Percentiles rank a stretch among this genome's conserved stretches.
Evolutionary conservation across 2,888 invertebrate genomes (phyloP).

Genomic region (Drosophila mettleri): DNA sequence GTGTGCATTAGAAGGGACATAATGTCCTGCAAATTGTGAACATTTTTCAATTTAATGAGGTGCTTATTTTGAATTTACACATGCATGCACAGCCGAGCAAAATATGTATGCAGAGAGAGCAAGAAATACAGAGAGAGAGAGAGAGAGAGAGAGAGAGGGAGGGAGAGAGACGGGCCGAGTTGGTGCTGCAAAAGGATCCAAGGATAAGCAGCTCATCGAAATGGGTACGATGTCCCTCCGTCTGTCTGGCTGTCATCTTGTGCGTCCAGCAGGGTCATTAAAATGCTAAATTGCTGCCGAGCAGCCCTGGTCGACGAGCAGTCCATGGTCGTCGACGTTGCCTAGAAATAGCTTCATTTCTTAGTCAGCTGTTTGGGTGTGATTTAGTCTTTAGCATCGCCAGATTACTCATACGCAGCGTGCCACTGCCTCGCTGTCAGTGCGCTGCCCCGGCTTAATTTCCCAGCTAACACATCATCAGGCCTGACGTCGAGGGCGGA

Average conservation of each 20-base stretch:
- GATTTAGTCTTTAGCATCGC: slow-evolving; percentile 30
- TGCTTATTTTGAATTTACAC: slow-evolving; percentile 82
- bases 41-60: slow-evolving; percentile 83
- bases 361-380: slow-evolving; percentile 34
- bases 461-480: slow-evolving; percentile 66
- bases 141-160: background rate
- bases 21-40: slow-evolving; percentile 77
- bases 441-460: slow-evolving; percentile 28
- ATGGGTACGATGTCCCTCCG: slow-evolving; percentile 10
- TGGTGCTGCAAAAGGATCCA: slow-evolving; percentile 7
- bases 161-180: slow-evolving; percentile 6
- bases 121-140: background rate
- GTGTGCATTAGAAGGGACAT: slow-evolving; percentile 60
- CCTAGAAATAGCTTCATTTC: slow-evolving; percentile 62
- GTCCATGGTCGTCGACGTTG: background rate
- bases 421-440: slow-evolving; percentile 29
- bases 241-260: slow-evolving; percentile 7
- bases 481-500: slow-evolving; percentile 48
- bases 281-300: slow-evolving; percentile 72
- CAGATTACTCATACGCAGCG: slow-evolving; percentile 68
- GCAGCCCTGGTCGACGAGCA: too few species aligned
- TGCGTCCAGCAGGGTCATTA: slow-evolving; percentile 61
- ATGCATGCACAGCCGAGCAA: slow-evolving; percentile 50
- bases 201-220: slow-evolving; percentile 47
- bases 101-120: background rate